phyloP scores from a whole-genome alignment of 1,140 invertebrate genomes.

The Drosophila orena region DNA sequence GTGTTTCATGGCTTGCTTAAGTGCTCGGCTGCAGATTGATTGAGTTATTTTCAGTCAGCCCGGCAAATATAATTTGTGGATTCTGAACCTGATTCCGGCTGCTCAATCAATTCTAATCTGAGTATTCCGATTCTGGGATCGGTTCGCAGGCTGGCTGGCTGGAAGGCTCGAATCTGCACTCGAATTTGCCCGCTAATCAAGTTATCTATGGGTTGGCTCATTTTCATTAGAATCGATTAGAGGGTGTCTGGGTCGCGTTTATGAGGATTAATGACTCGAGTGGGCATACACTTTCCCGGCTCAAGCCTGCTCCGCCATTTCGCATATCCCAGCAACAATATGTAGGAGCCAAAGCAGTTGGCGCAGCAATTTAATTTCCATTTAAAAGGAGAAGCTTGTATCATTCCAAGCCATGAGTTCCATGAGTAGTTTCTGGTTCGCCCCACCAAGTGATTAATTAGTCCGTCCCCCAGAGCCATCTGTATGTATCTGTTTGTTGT shows the following conservation, averaged over 20 bases:
- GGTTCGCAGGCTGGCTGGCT: background rate
- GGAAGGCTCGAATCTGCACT: background rate
- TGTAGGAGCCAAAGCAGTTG: slow-evolving; percentile 31
- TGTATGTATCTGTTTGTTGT: slow-evolving; percentile 1
- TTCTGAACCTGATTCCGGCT: slow-evolving; percentile 4
- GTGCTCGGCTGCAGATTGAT: slow-evolving; percentile 53
- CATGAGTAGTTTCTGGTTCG: slow-evolving; percentile 37
- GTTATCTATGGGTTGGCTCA: slow-evolving; percentile 63
- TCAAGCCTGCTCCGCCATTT: slow-evolving; percentile 1
- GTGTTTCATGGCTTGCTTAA: slow-evolving; percentile 72
- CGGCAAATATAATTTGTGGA: slow-evolving; percentile 24
- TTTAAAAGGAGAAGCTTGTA: slow-evolving; percentile 56
- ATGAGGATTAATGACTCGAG: slow-evolving; percentile 78
- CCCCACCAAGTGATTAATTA: slow-evolving; percentile 71
- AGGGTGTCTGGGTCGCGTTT: slow-evolving; percentile 54
- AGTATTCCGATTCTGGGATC: slow-evolving; percentile 3
- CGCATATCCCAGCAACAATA: slow-evolving; percentile 7
- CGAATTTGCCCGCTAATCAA: slow-evolving; percentile 49
- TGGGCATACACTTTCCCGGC: slow-evolving; percentile 62
- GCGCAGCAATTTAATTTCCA: slow-evolving; percentile 77
- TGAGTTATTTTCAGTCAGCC: slow-evolving; percentile 41
- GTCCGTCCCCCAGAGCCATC: slow-evolving; percentile 24
- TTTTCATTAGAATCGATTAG: slow-evolving; percentile 73
- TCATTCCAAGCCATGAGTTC: slow-evolving; percentile 17
- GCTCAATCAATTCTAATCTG: background rate